A percentile compares a stretch with the other conserved stretches of the same genome.
These are phyloP conservation scores for Apis mellifera DNA, from an alignment of 1,140 invertebrate genomes.

Conservation along the genomic window DNA sequence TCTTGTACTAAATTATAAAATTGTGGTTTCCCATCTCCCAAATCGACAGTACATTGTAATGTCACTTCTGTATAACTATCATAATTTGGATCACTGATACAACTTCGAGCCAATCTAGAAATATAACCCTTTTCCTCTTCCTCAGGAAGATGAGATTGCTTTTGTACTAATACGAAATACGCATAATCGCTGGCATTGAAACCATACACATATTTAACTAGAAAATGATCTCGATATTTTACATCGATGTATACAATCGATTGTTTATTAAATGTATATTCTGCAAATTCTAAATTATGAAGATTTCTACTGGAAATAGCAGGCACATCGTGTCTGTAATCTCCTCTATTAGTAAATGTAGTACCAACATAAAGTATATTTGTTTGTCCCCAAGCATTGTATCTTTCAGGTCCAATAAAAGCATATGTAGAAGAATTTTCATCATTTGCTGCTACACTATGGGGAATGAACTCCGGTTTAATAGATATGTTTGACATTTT, in stretches of 20 bases:
- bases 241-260: constrained; percentile 95
- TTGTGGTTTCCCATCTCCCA: constrained; percentile 75
- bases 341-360: constrained; percentile 95
- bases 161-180: constrained; percentile 97
- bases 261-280: constrained; percentile 93
- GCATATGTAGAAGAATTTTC: constrained; percentile 95
- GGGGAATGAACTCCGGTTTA: constrained; percentile 87
- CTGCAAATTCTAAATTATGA: constrained; percentile 89
- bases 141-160: constrained; percentile 92
- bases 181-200: constrained; percentile 97
- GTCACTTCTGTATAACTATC: constrained; percentile 98
- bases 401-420: constrained; percentile 95
- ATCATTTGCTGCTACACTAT: constrained; percentile 95
- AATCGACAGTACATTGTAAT: constrained; percentile 89
- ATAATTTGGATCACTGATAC: constrained; percentile 96
- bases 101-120: constrained; percentile 93
- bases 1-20: constrained; percentile 96
- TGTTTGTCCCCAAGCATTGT: constrained; percentile 87
- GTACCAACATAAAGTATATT: constrained; percentile 97
- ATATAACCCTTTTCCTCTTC: constrained; percentile 95
- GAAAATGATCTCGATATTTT: constrained; percentile 96
- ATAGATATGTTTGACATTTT: constrained; percentile 91
- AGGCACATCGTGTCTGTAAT: constrained; percentile 96
- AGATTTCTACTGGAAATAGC: constrained; percentile 94
- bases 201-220: constrained; percentile 97